A percentile compares a stretch with the other conserved stretches of the same genome.
These are phyloP conservation scores for Diorhabda sublineata DNA, from an alignment of 1,140 invertebrate genomes.

Conservation along the genomic window DNA sequence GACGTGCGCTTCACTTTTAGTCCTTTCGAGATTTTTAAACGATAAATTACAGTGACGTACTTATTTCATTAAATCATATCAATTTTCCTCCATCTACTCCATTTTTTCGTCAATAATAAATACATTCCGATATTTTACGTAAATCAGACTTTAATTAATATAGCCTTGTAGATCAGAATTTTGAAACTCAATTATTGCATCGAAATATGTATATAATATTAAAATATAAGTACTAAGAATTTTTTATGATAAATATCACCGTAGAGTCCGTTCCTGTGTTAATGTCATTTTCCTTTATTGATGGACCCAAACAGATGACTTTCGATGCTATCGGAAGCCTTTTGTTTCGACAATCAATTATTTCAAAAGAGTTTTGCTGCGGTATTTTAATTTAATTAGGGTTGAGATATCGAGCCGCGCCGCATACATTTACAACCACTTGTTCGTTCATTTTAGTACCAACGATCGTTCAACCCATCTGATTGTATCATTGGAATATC, in stretches of 20 bases:
- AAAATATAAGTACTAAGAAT: too few relatives aligned
- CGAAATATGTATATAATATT: too few relatives aligned
- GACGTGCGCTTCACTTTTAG: slow-evolving; percentile 38
- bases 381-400: slow-evolving; percentile 44
- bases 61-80: not conserved
- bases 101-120: too few relatives aligned
- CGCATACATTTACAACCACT: slow-evolving; percentile 31
- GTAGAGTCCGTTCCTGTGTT: slow-evolving; percentile 25
- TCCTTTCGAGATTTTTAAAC: slow-evolving; percentile 23
- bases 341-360: slow-evolving; percentile 46
- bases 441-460: slow-evolving; percentile 25
- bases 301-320: slow-evolving; percentile 33
- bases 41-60: slow-evolving; percentile 31
- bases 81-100: not conserved
- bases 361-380: slow-evolving; percentile 34
- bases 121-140: too few relatives aligned
- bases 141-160: too few relatives aligned
- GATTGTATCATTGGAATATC: slow-evolving; percentile 31
- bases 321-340: slow-evolving; percentile 38
- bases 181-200: too few relatives aligned
- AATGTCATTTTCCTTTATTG: slow-evolving; percentile 41
- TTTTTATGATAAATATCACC: not conserved
- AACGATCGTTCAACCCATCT: slow-evolving; percentile 13
- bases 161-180: too few relatives aligned
- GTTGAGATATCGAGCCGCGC: slow-evolving; percentile 29